These are phyloP conservation scores for Drosophila pachea DNA, from an alignment of 1,140 invertebrate species.

Conservation along the genomic window DNA sequence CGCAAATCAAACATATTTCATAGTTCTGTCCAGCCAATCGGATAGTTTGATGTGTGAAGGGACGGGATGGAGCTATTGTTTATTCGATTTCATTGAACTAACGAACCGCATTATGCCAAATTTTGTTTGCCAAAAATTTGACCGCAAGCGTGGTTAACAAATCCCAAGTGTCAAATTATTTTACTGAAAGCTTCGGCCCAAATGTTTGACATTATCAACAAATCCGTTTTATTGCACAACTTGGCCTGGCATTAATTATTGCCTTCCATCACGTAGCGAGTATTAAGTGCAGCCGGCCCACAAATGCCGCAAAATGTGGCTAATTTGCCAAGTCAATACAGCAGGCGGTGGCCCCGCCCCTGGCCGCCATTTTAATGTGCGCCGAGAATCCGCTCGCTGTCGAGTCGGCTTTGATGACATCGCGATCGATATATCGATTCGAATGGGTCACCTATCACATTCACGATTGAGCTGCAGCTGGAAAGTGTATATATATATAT, in stretches of 20 bases:
- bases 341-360: slow-evolving; percentile 11
- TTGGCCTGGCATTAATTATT: slow-evolving; percentile 51
- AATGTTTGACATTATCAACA: slow-evolving; percentile 53
- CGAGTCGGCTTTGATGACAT: slow-evolving; percentile 2
- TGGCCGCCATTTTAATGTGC: slow-evolving; percentile 18
- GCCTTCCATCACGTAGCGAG: slow-evolving; percentile 51
- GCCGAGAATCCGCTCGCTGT: slow-evolving; percentile 2
- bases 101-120: background rate
- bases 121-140: background rate
- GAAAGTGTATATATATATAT: too few relatives aligned
- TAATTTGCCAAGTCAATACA: slow-evolving; percentile 37
- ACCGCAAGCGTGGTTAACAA: slow-evolving; percentile 10
- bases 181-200: slow-evolving; percentile 29
- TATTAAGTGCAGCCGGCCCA: slow-evolving; percentile 41
- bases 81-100: background rate
- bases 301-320: slow-evolving; percentile 30
- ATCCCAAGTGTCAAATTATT: slow-evolving; percentile 39
- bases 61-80: background rate
- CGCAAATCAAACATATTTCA: too few relatives aligned
- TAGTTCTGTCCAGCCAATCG: too few relatives aligned
- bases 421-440: background rate
- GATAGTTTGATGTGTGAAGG: too few relatives aligned
- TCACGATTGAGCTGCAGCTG: too few relatives aligned
- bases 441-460: background rate
- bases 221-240: slow-evolving; percentile 57